A percentile compares a stretch with the other conserved stretches of the same genome.
phyloP scores from a whole-genome alignment of 2,113 vertebrate species.

The Apteryx mantelli region DNA sequence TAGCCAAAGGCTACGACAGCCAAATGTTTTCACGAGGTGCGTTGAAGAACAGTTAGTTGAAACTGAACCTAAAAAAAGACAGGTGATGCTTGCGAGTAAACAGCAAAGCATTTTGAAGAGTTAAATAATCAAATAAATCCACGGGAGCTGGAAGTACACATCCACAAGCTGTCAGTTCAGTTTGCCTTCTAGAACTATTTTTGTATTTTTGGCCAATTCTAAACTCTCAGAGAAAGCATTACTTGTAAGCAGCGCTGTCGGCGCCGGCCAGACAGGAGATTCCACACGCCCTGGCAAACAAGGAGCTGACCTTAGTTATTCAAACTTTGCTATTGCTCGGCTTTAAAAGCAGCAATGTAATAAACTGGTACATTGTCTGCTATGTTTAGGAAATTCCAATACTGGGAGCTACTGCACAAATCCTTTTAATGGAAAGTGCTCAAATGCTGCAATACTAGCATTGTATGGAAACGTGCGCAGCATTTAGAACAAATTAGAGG shows the following conservation, averaged over 20 bases:
- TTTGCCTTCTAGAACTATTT: neutral
- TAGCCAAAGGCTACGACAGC: neutral
- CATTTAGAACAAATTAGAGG: neutral
- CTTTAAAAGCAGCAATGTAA: no score
- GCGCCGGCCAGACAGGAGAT: neutral
- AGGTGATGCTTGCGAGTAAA: neutral
- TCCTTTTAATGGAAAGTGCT: rapidly evolving
- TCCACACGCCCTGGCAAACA: neutral
- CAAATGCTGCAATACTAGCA: neutral
- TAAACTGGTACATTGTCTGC: rapidly evolving
- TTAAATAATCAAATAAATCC: neutral
- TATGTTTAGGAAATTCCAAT: rapidly evolving
- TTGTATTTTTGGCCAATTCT: neutral
- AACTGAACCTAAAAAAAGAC: neutral
- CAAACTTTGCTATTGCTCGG: neutral
- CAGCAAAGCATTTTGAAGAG: neutral
- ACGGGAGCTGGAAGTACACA: neutral
- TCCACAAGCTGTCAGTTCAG: neutral
- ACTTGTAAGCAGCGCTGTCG: neutral
- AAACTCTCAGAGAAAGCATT: neutral
- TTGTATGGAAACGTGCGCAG: neutral
- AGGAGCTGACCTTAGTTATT: neutral
- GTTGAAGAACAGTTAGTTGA: neutral
- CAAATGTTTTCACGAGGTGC: neutral
- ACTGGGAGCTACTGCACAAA: neutral